Conservation (phyloP, 2,113 vertebrate genomes). For the Lasiurus cinereus region DNA sequence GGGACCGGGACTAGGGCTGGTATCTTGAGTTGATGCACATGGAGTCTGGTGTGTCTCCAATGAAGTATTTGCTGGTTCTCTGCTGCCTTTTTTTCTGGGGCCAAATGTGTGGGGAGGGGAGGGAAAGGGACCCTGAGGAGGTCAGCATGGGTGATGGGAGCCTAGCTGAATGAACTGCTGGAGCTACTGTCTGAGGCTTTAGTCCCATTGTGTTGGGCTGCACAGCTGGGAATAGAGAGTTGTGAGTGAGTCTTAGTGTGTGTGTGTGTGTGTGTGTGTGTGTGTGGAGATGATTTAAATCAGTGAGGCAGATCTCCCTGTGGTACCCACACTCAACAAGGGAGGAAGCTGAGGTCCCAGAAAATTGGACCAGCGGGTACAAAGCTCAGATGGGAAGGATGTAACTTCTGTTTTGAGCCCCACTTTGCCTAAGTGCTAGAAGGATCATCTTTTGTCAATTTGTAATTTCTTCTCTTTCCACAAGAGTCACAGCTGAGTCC, state of each 20-base stretch:
- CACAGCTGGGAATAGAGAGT: background rate
- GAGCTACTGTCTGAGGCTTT: background rate
- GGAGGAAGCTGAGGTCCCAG: slow-evolving; percentile 21
- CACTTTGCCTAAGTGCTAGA: slow-evolving; percentile 47
- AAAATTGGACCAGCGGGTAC: slow-evolving; percentile 7
- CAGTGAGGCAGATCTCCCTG: background rate
- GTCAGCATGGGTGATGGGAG: background rate
- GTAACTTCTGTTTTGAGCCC: slow-evolving; percentile 52
- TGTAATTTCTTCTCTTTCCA: slow-evolving; percentile 10
- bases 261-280: background rate
- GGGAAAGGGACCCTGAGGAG: background rate
- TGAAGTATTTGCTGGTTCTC: slow-evolving; percentile 66
- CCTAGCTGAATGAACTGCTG: background rate
- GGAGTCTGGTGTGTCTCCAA: slow-evolving; percentile 65
- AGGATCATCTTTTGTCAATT: slow-evolving; percentile 33
- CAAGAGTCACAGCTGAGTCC: background rate
- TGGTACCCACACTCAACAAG: background rate
- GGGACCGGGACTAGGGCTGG: background rate
- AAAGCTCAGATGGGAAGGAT: background rate
- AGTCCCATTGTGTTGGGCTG: background rate
- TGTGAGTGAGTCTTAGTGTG: background rate
- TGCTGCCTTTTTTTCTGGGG: slow-evolving; percentile 16
- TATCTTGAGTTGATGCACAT: background rate
- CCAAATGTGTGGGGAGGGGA: background rate
- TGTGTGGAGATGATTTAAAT: background rate